Evolutionary conservation across 2,113 vertebrate species (phyloP).

Genomic region (Microtus oregoni): DNA sequence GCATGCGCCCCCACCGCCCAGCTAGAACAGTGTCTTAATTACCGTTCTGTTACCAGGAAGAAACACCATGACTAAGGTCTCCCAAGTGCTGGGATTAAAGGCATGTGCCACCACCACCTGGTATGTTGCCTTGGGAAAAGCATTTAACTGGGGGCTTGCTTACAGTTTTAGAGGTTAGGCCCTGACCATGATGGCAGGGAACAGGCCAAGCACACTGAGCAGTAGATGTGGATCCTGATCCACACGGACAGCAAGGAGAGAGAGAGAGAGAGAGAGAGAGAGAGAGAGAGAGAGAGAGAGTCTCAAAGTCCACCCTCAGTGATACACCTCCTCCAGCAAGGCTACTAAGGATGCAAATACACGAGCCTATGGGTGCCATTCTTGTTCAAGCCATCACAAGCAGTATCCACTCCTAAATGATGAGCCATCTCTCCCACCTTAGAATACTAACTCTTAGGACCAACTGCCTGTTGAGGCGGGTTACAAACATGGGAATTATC

Average conservation of each 20-base stretch:
- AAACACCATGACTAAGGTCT: not conserved
- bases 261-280: not conserved
- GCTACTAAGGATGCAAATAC: not conserved
- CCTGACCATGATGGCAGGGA: not conserved
- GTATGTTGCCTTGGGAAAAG: not conserved
- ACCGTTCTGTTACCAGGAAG: not conserved
- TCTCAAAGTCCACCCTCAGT: not conserved
- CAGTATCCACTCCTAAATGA: not conserved
- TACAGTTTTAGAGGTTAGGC: not conserved
- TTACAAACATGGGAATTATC: not conserved
- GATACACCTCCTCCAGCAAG: no score
- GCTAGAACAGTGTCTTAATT: not conserved
- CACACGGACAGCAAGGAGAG: not conserved
- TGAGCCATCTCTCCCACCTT: not conserved
- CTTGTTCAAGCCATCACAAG: not conserved
- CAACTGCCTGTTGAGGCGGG: not conserved
- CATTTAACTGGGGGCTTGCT: not conserved
- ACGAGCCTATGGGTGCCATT: not conserved
- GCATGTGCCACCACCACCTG: no score
- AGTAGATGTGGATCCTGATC: not conserved
- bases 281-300: not conserved
- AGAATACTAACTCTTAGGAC: not conserved
- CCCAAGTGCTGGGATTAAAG: no score
- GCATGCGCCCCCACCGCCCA: no score
- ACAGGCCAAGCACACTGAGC: not conserved